phyloP scores from a whole-genome alignment of 2,888 invertebrate species.

The Euphydryas editha region DNA sequence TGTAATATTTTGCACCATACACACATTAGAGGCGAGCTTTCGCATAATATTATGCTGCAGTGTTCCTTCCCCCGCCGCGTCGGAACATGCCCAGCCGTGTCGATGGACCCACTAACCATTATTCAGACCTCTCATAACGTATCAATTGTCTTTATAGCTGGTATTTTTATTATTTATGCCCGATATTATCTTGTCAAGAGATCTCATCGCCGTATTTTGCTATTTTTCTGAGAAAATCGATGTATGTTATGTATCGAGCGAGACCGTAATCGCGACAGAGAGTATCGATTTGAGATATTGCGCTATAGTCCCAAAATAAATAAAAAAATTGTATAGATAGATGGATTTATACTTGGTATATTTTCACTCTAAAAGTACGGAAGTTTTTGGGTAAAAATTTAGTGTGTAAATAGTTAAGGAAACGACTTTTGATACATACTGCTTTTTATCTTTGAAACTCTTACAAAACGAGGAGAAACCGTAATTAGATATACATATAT shows the following conservation, averaged over 20 bases:
- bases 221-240: slow-evolving; percentile 25
- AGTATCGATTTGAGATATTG: neutral
- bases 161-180: slow-evolving; percentile 74
- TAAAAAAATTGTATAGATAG: neutral
- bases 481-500: too few species aligned
- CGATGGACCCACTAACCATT: slow-evolving; percentile 67
- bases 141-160: slow-evolving; percentile 76
- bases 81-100: slow-evolving; percentile 55
- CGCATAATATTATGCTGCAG: slow-evolving; percentile 65
- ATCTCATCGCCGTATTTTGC: slow-evolving; percentile 25
- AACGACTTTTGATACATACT: too few species aligned
- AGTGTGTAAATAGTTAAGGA: too few species aligned
- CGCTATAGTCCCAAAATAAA: neutral
- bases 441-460: too few species aligned
- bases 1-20: slow-evolving; percentile 71
- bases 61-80: slow-evolving; percentile 44
- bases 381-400: too few species aligned
- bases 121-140: slow-evolving; percentile 68
- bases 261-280: neutral
- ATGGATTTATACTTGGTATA: too few species aligned
- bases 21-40: slow-evolving; percentile 76
- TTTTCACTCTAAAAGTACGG: too few species aligned
- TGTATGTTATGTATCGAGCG: neutral
- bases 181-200: slow-evolving; percentile 58
- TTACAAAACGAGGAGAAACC: too few species aligned